Evolutionary conservation across 2,797 vertebrate species (phyloP), one percentile per base, ranked within the genome.

Genomic region (Alosa sapidissima): DNA sequence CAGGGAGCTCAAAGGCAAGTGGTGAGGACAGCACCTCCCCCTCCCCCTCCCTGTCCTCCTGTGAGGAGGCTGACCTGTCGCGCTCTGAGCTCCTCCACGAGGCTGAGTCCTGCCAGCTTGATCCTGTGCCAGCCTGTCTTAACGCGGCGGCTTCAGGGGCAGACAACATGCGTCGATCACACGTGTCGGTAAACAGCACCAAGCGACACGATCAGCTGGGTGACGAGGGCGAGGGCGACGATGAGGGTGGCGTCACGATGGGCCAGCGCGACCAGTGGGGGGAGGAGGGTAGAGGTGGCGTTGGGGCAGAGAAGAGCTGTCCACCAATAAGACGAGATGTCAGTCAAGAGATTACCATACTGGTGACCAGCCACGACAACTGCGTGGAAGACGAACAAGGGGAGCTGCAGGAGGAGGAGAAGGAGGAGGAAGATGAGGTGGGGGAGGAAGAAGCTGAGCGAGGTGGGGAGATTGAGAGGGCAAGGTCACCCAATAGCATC

Each of bases 341-440:
- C 90, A 94, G 94, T 88, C 95, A 95, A 90, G 94, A 95, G 86
- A 95, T 95, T 58, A 95, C 94, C 65, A 95, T 95, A 86, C 87
- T 95, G 62, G 95, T 95, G 84, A 95, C 95, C 82, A 94, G 94
- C 82, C 85, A 95, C 85, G 92, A 90, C 85, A 92, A 90, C 85
- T 84, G 33, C 16, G 89, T 85, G 24, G 82, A 84, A 21, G 85
- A 81, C 1, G 85, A 90, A 36, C 72, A 87, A 49, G 86, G 87
- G 48, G 86, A 86, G 19, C 33, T 21, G 24, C 68, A 87, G 51
- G 75, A 84, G 19, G 45, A 81, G 54, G 84, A 87, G 78, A 60
- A 62, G 36, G 60, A 83, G 60, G 83, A 84, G 75, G 41, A 82
- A 21, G n/a, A 16, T 0, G n/a, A 62, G 7, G 65, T 2, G 1